phyloP scores from a whole-genome alignment of 2,113 vertebrate species.

The Poeciliopsis retropinna region DNA sequence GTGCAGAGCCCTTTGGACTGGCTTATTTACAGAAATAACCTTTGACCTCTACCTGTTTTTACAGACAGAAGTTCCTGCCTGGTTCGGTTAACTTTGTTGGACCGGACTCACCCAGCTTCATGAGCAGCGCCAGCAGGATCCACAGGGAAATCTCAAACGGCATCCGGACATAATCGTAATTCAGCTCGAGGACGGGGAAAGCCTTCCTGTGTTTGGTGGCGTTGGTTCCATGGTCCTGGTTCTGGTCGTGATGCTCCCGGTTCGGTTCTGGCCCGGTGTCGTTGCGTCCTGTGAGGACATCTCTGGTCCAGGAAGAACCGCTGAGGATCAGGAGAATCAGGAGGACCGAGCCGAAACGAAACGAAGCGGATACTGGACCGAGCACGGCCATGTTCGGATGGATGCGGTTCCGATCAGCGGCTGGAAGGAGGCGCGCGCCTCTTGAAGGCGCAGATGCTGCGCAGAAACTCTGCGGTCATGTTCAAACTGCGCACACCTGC shows the following conservation, averaged over 20 bases:
- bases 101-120: conserved; percentile 91
- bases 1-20: no score
- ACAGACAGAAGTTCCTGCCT: no score
- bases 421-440: conserved; percentile 18
- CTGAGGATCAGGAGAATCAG: conserved; percentile 5
- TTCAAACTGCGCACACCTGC: background rate
- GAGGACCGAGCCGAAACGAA: background rate
- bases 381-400: conserved; percentile 47
- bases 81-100: background rate
- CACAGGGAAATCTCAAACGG: conserved; percentile 94
- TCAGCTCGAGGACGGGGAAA: conserved; percentile 88
- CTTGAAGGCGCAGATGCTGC: conserved; percentile 44
- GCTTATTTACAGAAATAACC: no score
- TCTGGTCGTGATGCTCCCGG: background rate
- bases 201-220: conserved; percentile 71
- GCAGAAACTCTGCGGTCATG: conserved; percentile 21
- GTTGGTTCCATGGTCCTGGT: background rate
- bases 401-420: background rate
- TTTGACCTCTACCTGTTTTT: no score
- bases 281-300: conserved; percentile 8
- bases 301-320: conserved; percentile 11
- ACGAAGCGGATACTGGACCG: background rate
- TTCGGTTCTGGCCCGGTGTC: background rate
- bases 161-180: conserved; percentile 81
- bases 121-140: conserved; percentile 94